Base-by-base conservation (phyloP, 2,797 vertebrate genomes). In the Kryptopterus vitreolus region DNA sequence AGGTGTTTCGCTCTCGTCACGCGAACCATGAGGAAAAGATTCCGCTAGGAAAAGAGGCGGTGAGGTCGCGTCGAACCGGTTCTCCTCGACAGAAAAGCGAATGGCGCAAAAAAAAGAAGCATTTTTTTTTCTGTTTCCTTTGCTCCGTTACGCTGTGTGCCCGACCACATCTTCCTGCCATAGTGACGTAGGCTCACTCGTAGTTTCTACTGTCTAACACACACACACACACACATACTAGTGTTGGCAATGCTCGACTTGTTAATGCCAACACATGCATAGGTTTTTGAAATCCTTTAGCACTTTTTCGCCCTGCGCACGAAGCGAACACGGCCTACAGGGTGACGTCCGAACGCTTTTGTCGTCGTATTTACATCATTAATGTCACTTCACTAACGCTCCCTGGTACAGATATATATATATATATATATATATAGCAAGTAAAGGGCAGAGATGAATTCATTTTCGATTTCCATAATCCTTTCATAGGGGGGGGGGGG, bases 111-210 rank as follows among this genome's bases (percentile, higher is more conserved):
- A 50, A 18, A 87, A 85, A 50, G 13, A 18, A 58, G 55, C 85
- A 87, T 77, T 87, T 91, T 93, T 77, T 87, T 91, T 93, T 93
- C 92, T 94, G 85, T 89, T 93, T 94, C 89, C 90, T 92, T 88
- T 88, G 48, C 92, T 93, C 92, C 92, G 70, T 93, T 93, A 93
- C 92, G 91, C 89, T 87, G 82, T 85, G 83, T 81, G 55, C 29
- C 84, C 90, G 92, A 93, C 93, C 91, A 89, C 93, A 90, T 77
- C 66, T 70, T 88, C 81, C 86, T 87, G 81, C 50, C 62, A 48
- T n/a, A 0, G 75, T 84, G 82, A 85, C 84, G 83, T 80, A 18
- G 35, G 26, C 35, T 46, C 57, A 7, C 55, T 61, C 20, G 10
- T 38, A 65, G 76, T 20, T 74, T 73, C 31, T 78, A 63, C 38